Evolutionary conservation across 2,888 invertebrate species (phyloP), one percentile per base, ranked within the genome.

Genomic region (Phyllotreta striolata): DNA sequence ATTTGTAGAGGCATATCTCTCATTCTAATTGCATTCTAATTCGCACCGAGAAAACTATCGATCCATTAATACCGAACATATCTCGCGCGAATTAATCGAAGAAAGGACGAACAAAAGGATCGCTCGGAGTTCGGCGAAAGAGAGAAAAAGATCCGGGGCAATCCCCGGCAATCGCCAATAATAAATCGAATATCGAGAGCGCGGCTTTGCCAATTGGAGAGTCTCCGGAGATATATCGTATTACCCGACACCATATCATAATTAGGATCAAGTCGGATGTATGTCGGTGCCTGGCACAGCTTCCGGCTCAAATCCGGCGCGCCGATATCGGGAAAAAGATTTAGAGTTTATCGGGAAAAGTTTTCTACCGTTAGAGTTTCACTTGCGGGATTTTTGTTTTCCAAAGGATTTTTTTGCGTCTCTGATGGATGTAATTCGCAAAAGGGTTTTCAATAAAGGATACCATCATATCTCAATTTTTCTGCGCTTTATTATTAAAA

Each of bases 231-330:
- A 75, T 70, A 69, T 74, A 69, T 72, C 73, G 72, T 73, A 75
- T 76, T 75, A 74, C 75, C 75, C 76, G 77, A 76, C 76, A 77
- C 74, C 74, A 74, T 74, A 76, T 76, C 77, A 76, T 77, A 77
- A 77, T 77, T 77, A 75, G 74, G 74, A 69, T 69, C 66, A 63
- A 62, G 56, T 54, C 40, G 44, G 66, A 40, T 56, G 55, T 24
- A 24, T 24, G 24, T 24, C 41, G 46, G 61, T 47, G 55, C 56
- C 60, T 60, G 60, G 54, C 60, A 60, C 52, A 35, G 52, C 52
- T 52, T 44, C 52, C 55, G 57, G 57, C 61, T 66, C 54, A 60
- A 60, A 62, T 66, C 62, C 55, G 59, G 62, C 52, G 24, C 55
- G 66, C 66, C 24, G 66, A 70, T 73, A 73, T 72, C 71, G 66